Percentiles rank a stretch among this genome's conserved stretches.
Evolutionary conservation across 2,113 vertebrate species (phyloP).

Genomic region (Nesoenas mayeri): DNA sequence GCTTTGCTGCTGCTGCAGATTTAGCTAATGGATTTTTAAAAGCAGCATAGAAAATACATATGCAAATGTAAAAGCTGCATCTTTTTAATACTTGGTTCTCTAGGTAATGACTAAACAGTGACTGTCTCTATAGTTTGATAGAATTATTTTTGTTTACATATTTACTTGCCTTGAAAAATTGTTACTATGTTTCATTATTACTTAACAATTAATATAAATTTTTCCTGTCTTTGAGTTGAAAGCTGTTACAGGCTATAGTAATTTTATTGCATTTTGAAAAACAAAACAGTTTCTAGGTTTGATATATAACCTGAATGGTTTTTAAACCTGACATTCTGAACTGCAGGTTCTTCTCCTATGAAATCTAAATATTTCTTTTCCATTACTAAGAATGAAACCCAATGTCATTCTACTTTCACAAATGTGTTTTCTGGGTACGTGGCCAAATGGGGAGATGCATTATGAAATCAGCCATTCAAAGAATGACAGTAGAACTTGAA

Average conservation of each 20-base stretch:
- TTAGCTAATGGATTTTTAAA: background rate
- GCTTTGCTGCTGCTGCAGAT: background rate
- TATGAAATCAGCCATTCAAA: background rate
- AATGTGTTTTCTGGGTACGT: background rate
- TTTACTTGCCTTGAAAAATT: background rate
- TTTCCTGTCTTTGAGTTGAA: background rate
- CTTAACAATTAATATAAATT: background rate
- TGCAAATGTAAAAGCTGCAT: background rate
- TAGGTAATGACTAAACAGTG: background rate
- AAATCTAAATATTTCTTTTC: background rate
- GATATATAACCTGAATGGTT: accelerated
- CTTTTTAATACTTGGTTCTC: background rate
- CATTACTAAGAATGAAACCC: background rate
- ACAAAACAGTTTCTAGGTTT: background rate
- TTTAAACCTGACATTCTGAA: background rate
- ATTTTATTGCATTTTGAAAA: background rate
- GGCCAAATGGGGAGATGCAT: background rate
- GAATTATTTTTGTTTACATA: background rate
- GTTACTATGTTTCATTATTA: background rate
- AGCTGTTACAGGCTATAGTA: background rate
- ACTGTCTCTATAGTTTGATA: background rate
- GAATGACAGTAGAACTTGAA: background rate
- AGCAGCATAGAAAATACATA: background rate
- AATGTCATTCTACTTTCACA: background rate
- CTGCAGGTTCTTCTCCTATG: background rate